Base-by-base conservation (phyloP, 2,113 vertebrate species). In the Hoplias malabaricus region DNA sequence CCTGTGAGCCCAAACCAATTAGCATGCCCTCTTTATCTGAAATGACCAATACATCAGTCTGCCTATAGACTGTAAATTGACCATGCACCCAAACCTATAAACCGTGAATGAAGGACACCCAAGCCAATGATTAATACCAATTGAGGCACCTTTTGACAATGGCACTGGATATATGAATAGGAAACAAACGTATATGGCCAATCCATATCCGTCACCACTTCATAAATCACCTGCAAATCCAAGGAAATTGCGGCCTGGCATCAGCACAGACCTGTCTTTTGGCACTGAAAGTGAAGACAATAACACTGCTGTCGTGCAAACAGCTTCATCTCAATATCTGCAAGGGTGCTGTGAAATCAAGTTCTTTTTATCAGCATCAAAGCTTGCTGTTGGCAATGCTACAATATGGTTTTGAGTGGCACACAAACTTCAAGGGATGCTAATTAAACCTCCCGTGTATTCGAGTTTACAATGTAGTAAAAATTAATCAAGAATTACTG, bases 1-100 rank as follows among this genome's bases (percentile, higher is more conserved):
- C 77, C 62, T 69, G 21, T 46, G 74, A 68, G 77, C 74, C 62
- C 34, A 46, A 78, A 80, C 79, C 81, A 84, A 85, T 83, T 82
- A 83, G 80, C 43, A 31, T 54, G 68, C 56, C 42, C 85, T 75
- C 77, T 83, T 83, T 83, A 83, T 84, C 82, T 84, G 62, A 79
- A 83, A 81, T 84, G 80, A 84, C 75, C 57, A 76, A 84, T 84
- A 81, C 69, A 84, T 81, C 76, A 83, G 69, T 77, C 29, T 66
- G 48, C 57, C 40, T 5, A 23, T 57, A 36, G 31, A 65, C 82
- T 80, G 43, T 61, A 72, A 74, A 77, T 56, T 61, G 62, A 23
- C 65, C 9, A 5, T 42, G 12, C 62, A 69, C 63, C 57, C 54
- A 53, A 71, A 61, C 56, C 50, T 73, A 80, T 73, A 69, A 70